A percentile compares a stretch with the other conserved stretches of the same genome.
These are phyloP conservation scores for Drosophila seguyi DNA, from an alignment of 1,140 invertebrate species.

Conservation along the genomic window DNA sequence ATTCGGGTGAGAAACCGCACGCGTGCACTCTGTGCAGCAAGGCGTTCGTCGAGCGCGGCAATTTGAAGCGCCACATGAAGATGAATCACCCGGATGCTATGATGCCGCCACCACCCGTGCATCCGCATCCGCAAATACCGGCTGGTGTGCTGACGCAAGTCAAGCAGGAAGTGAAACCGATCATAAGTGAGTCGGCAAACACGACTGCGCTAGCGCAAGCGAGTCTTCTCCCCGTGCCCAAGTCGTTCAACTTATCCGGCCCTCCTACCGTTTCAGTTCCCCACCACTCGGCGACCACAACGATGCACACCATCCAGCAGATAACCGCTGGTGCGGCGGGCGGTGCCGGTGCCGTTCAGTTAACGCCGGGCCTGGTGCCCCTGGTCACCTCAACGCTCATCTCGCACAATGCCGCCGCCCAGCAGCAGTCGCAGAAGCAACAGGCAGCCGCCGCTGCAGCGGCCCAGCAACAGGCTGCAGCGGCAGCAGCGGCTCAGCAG, in stretches of 20 bases:
- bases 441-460: constrained; percentile 66
- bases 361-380: constrained; percentile 78
- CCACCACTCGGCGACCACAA: constrained; percentile 77
- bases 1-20: constrained; percentile 94
- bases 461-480: constrained; percentile 65
- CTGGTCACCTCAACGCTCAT: constrained; percentile 81
- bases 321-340: constrained; percentile 79
- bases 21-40: constrained; percentile 91
- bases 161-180: constrained; percentile 85
- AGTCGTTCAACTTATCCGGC: constrained; percentile 28
- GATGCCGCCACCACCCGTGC: constrained; percentile 83
- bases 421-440: constrained; percentile 76
- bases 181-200: constrained; percentile 81
- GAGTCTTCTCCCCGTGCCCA: constrained; percentile 24
- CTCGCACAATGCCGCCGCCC: constrained; percentile 72
- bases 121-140: constrained; percentile 84
- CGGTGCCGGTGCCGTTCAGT: constrained; percentile 72
- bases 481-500: constrained; percentile 64
- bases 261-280: constrained; percentile 68
- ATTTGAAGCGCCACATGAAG: constrained; percentile 88
- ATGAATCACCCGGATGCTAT: constrained; percentile 85
- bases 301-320: constrained; percentile 84
- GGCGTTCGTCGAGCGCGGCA: constrained; percentile 92
- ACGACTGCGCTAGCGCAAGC: constrained; percentile 25
- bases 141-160: constrained; percentile 82